Conservation (phyloP, 2,888 invertebrate species). For the Eristalis intricaria region DNA sequence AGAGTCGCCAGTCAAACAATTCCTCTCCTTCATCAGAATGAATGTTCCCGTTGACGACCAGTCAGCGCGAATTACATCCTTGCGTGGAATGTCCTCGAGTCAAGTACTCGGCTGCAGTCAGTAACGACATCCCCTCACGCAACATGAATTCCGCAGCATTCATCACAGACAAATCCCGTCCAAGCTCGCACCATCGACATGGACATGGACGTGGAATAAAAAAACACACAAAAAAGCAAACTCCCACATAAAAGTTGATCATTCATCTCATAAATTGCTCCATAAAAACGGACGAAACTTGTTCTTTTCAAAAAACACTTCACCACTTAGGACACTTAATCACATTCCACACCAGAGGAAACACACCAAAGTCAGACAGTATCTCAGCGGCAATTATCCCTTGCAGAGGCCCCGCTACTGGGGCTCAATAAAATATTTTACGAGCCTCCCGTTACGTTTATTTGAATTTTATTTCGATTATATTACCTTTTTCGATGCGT, state of each 20-base stretch:
- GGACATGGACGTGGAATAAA: not conserved
- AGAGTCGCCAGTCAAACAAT: too few relatives aligned
- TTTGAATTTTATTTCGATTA: slow-evolving; percentile 35
- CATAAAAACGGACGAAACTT: not conserved
- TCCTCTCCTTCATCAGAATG: too few relatives aligned
- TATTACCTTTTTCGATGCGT: slow-evolving; percentile 39
- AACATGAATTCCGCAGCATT: not conserved
- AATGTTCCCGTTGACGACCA: too few relatives aligned
- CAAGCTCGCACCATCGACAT: not conserved
- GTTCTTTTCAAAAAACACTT: not conserved
- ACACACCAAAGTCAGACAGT: not conserved
- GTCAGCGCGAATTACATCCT: too few relatives aligned
- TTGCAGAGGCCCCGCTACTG: not conserved
- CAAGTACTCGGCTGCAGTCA: not conserved
- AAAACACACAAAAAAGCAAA: not conserved
- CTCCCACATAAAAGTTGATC: not conserved
- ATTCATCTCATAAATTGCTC: not conserved
- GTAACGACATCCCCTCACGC: not conserved
- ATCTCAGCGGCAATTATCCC: not conserved
- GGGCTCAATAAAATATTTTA: slow-evolving; percentile 40
- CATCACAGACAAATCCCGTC: not conserved
- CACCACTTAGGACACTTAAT: slow-evolving; percentile 1
- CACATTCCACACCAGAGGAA: not conserved
- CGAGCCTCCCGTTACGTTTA: not conserved
- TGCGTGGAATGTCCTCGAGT: not conserved